phyloP scores from a whole-genome alignment of 2,888 invertebrate species.

The Trichogramma dendrolimi region DNA sequence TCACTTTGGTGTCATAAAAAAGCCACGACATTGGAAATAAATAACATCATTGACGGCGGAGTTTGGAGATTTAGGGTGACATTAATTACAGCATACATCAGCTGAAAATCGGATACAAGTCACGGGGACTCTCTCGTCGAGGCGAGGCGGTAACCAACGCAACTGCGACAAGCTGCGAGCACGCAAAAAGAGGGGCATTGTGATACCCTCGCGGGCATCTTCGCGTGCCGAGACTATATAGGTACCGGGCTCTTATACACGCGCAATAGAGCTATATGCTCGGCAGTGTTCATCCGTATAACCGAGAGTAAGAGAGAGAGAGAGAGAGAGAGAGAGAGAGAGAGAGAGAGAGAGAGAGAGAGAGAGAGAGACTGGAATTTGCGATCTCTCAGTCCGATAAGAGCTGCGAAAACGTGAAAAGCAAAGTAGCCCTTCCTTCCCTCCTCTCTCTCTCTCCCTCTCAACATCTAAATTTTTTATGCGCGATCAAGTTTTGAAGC shows the following conservation, averaged over 20 bases:
- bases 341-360: no score
- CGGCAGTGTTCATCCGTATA: no score
- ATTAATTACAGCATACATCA: slow-evolving; percentile 12
- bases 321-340: neutral
- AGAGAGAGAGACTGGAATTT: slow-evolving; percentile 7
- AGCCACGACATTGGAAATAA: slow-evolving; percentile 5
- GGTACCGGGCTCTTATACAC: no score
- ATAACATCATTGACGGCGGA: slow-evolving; percentile 5
- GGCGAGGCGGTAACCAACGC: slow-evolving; percentile 11
- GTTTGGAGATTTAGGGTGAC: slow-evolving; percentile 15
- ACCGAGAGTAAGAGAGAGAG: no score
- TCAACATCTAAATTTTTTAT: slow-evolving; percentile 13
- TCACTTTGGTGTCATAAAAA: no score
- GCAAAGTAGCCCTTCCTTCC: neutral
- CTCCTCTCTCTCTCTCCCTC: no score
- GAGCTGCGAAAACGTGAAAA: slow-evolving; percentile 1
- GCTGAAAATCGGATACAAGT: slow-evolving; percentile 14
- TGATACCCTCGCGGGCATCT: neutral
- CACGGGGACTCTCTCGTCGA: neutral
- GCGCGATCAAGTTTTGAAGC: neutral
- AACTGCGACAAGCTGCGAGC: neutral
- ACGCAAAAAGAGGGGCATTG: neutral
- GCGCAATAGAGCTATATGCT: no score
- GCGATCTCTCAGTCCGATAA: slow-evolving; percentile 9
- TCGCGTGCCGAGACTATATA: neutral